Evolutionary conservation across 2,797 vertebrate species (phyloP).

Genomic region (Crocidura indochinensis): DNA sequence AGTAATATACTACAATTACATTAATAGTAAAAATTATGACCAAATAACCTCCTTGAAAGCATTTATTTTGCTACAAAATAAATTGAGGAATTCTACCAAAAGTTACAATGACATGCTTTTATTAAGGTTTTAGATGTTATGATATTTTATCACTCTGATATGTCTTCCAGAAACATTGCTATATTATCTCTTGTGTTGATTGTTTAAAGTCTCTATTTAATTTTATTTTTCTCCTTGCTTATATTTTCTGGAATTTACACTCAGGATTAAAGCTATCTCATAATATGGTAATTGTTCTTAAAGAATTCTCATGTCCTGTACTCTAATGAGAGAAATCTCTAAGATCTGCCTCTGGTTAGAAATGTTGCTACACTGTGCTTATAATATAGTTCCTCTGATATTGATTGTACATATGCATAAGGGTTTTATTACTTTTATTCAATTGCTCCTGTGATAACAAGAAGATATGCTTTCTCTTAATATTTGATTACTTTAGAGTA

Average conservation of each 20-base stretch:
- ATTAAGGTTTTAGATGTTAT: slow-evolving; percentile 27
- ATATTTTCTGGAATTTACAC: too few relatives aligned
- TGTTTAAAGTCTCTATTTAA: background rate
- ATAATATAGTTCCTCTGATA: background rate
- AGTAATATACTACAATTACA: slow-evolving; percentile 54
- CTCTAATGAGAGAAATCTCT: background rate
- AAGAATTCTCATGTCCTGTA: background rate
- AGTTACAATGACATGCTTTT: background rate
- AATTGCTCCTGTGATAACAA: background rate
- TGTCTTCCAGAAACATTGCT: background rate
- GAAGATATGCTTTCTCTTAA: background rate
- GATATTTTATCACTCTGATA: background rate
- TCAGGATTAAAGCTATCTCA: too few relatives aligned
- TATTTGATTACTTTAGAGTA: background rate
- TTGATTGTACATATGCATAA: background rate
- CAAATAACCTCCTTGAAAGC: slow-evolving; percentile 23
- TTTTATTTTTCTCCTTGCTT: too few relatives aligned
- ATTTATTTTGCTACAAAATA: background rate
- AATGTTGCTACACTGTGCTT: background rate
- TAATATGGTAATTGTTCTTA: slow-evolving; percentile 1
- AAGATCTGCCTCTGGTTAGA: background rate
- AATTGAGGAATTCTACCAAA: slow-evolving; percentile 28
- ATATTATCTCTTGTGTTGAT: background rate
- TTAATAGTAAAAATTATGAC: slow-evolving; percentile 62
- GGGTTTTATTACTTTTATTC: background rate